phyloP scores from a whole-genome alignment of 2,888 invertebrate genomes.

The Morpho helenor region DNA sequence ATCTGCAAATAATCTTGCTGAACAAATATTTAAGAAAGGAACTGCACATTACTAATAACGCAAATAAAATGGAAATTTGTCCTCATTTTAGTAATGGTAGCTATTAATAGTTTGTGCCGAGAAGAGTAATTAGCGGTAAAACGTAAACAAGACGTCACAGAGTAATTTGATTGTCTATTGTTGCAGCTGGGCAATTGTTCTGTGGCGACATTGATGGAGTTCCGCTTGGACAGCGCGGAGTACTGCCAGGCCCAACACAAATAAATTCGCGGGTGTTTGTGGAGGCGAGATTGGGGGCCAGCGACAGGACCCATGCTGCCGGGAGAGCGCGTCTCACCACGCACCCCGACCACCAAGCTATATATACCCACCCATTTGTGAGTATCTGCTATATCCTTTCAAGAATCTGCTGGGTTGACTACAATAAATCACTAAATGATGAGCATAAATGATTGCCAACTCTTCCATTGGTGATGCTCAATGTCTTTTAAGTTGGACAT shows the following conservation, averaged over 20 bases:
- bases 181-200: constrained; percentile 92
- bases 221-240: constrained; percentile 98
- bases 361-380: constrained; percentile 62
- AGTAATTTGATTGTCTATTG: constrained; percentile 26
- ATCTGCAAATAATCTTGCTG: constrained; percentile 5
- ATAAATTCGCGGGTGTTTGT: constrained; percentile 80
- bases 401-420: too few species aligned
- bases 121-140: constrained; percentile 9
- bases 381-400: constrained; percentile 3
- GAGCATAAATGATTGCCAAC: too few species aligned
- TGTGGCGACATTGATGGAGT: constrained; percentile 98
- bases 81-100: constrained; percentile 9
- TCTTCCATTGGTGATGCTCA: too few species aligned
- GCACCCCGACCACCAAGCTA: constrained; percentile 57
- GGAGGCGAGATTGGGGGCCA: constrained; percentile 49
- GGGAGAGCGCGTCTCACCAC: constrained; percentile 54
- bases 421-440: too few species aligned
- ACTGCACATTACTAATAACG: constrained; percentile 10
- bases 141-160: constrained; percentile 17
- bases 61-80: constrained; percentile 10
- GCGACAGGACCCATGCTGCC: constrained; percentile 66
- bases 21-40: constrained; percentile 12
- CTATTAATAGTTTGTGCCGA: constrained; percentile 8
- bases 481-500: too few species aligned
- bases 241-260: constrained; percentile 99